Conservation (phyloP, 1,140 invertebrate genomes). For the Papilio xuthus region DNA sequence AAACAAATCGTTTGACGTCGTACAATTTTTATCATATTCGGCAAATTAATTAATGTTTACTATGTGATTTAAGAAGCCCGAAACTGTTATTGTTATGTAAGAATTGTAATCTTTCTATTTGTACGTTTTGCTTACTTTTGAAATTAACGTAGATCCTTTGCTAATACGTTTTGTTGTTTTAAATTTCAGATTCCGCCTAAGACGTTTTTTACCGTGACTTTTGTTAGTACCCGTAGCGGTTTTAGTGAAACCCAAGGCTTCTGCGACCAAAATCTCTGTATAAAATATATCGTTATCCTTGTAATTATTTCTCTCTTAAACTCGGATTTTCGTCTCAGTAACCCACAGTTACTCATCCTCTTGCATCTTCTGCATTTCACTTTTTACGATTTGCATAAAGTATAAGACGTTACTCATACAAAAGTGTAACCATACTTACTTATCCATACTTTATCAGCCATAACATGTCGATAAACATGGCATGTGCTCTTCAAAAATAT, state of each 20-base stretch:
- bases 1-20: constrained; percentile 13
- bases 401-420: background rate
- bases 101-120: background rate
- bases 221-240: too few relatives aligned
- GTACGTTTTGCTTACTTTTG: background rate
- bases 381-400: background rate
- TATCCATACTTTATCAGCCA: constrained; percentile 16
- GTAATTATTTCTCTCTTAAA: too few relatives aligned
- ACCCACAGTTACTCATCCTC: background rate
- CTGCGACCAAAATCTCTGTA: too few relatives aligned
- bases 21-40: constrained; percentile 16
- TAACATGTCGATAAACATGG: constrained; percentile 35
- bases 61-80: constrained; percentile 9
- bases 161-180: background rate
- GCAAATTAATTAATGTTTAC: constrained; percentile 11
- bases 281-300: too few relatives aligned
- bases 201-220: background rate
- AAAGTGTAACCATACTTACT: background rate
- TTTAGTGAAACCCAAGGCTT: background rate
- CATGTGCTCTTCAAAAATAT: constrained; percentile 62
- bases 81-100: constrained; percentile 21
- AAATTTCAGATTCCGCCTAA: background rate
- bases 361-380: background rate
- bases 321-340: too few relatives aligned
- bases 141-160: background rate